Percentiles rank a stretch among this genome's conserved stretches.
Conservation (phyloP, 2,888 invertebrate genomes). For the Acanthosepion lycidas region DNA sequence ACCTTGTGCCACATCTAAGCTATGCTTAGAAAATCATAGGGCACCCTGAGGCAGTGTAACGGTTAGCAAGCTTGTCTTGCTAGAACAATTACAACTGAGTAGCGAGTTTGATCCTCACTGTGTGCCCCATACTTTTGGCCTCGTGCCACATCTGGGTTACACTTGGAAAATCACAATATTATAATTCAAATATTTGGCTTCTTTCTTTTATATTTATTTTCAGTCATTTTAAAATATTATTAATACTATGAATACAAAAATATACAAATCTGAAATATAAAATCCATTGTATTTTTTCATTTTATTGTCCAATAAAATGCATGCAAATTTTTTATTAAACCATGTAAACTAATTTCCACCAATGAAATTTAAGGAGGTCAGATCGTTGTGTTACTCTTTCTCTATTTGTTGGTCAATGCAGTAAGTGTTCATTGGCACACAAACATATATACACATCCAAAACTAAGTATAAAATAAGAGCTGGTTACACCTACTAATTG, state of each 20-base stretch:
- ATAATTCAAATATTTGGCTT: too few species aligned
- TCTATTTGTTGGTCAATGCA: neutral
- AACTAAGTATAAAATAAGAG: neutral
- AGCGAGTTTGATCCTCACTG: too few species aligned
- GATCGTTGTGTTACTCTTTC: neutral
- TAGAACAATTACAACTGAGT: too few species aligned
- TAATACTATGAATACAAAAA: neutral
- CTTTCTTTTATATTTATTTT: too few species aligned
- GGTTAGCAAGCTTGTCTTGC: too few species aligned
- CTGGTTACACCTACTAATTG: neutral
- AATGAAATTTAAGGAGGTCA: constrained; percentile 3
- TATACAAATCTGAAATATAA: neutral
- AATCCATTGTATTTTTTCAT: neutral
- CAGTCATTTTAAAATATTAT: neutral
- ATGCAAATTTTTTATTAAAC: neutral
- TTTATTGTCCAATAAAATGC: neutral
- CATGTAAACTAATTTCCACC: neutral
- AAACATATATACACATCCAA: neutral
- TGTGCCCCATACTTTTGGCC: too few species aligned
- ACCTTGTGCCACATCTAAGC: too few species aligned
- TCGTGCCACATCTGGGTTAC: too few species aligned
- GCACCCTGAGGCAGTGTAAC: too few species aligned
- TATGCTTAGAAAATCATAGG: too few species aligned
- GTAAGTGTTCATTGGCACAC: neutral
- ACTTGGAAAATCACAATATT: too few species aligned